These are phyloP conservation scores for Silurus lanzhouensis DNA, from an alignment of 2,797 vertebrate species.

Conservation along the genomic window DNA sequence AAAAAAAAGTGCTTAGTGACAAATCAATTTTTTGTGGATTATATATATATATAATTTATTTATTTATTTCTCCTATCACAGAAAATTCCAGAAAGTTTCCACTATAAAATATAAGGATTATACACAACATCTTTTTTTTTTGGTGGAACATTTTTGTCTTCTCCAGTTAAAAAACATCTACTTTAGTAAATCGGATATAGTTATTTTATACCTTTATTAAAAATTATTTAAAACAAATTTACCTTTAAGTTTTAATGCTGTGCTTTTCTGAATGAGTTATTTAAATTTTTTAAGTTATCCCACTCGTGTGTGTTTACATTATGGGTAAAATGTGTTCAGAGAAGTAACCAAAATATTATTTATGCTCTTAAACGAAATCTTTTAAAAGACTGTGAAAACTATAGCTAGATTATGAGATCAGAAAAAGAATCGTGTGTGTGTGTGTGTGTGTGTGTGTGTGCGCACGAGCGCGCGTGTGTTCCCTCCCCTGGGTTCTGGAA, in stretches of 20 bases:
- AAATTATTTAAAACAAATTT: no score
- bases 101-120: no score
- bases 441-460: not conserved
- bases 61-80: no score
- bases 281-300: not conserved
- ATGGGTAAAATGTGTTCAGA: not conserved
- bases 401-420: not conserved
- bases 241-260: no score
- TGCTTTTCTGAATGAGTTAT: not conserved
- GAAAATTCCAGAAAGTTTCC: no score
- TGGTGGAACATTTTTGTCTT: not conserved
- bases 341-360: not conserved
- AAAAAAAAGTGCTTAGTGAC: not conserved
- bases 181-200: not conserved
- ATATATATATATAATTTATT: no score
- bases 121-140: no score
- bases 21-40: not conserved
- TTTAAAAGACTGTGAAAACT: not conserved
- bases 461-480: not conserved
- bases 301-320: not conserved
- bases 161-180: no score
- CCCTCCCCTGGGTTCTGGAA: constrained; percentile 43
- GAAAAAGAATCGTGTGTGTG: not conserved
- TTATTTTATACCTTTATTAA: not conserved
- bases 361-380: no score